Base-by-base conservation (phyloP, 2,888 invertebrate species). In the Drosophila suboccidentalis region DNA sequence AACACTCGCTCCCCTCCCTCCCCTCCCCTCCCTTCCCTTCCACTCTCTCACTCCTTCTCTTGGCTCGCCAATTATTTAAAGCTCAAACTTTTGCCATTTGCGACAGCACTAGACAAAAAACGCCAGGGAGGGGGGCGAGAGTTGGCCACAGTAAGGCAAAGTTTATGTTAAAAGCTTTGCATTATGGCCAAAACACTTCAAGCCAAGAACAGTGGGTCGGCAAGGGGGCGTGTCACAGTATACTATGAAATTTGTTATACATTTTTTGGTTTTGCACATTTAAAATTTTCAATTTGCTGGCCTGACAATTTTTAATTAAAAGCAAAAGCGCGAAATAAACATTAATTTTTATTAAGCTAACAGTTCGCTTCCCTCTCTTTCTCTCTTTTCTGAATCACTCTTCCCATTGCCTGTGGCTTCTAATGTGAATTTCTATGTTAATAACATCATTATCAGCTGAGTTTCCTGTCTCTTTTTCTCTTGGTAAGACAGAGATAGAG, bases 251-350 rank as follows among this genome's bases (percentile, higher is more conserved):
- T 64, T 54, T 55, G 64, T 59, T 47, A 65, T 53, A 68, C 69
- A 78, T 82, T 80, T 76, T 78, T 66, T 71, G 77, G 85, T 79
- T 71, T 17, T 57, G 71, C 67, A 49, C 50, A 66, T 74, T 81
- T 72, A 62, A 54, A 57, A 80, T 82, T 82, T 76, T 83, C 78
- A 78, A 86, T 84, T 85, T 82, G 80, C 86, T 71, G 73, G 59
- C 63, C 55, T 71, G 75, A 82, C 80, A 76, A 69, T 83, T 84
- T 87, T 87, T 85, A 86, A 86, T 87, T 86, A 86, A 86, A 86
- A 82, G 78, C 81, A 70, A 71, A 72, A 74, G 78, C 75, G 81
- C 71, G 71, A 80, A 71, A 82, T 82, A 82, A 80, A 75, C 83
- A 86, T 83, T 80, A 83, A 81, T 83, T 81, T 87, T 81, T 86